A percentile compares a stretch with the other conserved stretches of the same genome.
Evolutionary conservation across 92 coral and sea anemone genomes (phyloP).

Genomic region (Anthopleura xanthogrammica): DNA sequence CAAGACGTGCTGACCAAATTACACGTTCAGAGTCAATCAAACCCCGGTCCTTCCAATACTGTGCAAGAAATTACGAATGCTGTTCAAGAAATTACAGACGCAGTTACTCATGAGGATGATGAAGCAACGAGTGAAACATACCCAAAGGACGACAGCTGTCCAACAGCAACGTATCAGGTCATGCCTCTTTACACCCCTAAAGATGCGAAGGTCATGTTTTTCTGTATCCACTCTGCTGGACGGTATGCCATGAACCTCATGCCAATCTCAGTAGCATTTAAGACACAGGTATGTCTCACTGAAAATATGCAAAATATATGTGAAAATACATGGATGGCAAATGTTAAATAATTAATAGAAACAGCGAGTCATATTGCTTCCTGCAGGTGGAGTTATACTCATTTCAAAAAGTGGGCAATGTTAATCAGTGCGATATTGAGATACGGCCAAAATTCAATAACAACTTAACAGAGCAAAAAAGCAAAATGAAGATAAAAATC

Average conservation of each 20-base stretch:
- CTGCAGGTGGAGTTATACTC: too few relatives aligned
- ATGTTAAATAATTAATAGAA: too few relatives aligned
- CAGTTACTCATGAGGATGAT: not conserved
- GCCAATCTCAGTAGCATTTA: conserved; percentile 72
- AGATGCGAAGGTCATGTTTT: conserved; percentile 59
- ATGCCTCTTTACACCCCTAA: conserved; percentile 75
- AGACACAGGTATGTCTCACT: conserved; percentile 52
- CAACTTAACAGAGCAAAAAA: too few relatives aligned
- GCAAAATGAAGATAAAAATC: too few relatives aligned
- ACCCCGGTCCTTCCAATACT: conserved; percentile 3
- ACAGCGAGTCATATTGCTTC: too few relatives aligned
- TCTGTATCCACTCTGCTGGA: conserved; percentile 80
- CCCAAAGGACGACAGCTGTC: conserved; percentile 10
- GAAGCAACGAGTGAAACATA: conserved; percentile 15
- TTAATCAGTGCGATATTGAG: too few relatives aligned
- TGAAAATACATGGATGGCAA: too few relatives aligned
- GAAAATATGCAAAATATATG: too few relatives aligned
- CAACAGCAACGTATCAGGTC: conserved; percentile 32
- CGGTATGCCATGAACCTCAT: conserved; percentile 70
- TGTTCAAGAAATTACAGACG: not conserved
- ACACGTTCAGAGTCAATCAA: not conserved
- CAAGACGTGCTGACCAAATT: conserved; percentile 35
- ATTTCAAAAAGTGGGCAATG: too few relatives aligned
- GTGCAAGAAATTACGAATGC: not conserved
- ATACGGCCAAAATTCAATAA: too few relatives aligned